These are phyloP conservation scores for Monochamus alternatus DNA, from an alignment of 2,888 invertebrate species.

Conservation along the genomic window DNA sequence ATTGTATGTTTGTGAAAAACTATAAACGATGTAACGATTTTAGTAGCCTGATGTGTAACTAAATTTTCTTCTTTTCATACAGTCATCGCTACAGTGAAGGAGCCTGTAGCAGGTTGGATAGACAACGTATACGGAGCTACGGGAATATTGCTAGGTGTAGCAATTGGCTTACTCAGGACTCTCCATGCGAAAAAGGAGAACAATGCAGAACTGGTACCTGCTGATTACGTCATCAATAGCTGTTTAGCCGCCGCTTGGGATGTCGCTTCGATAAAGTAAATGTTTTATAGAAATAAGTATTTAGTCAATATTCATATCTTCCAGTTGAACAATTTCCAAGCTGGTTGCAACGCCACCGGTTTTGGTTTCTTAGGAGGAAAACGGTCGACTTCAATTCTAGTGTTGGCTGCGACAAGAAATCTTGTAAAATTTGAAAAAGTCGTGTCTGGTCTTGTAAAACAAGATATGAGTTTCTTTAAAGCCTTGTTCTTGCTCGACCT, in stretches of 20 bases:
- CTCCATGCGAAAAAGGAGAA: constrained; percentile 73
- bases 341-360: no score
- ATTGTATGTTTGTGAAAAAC: no score
- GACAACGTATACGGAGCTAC: constrained; percentile 80
- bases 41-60: background rate
- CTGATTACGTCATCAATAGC: constrained; percentile 66
- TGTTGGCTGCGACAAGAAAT: no score
- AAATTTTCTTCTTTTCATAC: constrained; percentile 35
- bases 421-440: no score
- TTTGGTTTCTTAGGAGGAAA: no score
- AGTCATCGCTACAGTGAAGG: constrained; percentile 62
- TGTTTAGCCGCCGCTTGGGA: constrained; percentile 60
- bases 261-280: constrained; percentile 58
- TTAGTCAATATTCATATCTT: no score
- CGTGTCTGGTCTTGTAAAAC: no score
- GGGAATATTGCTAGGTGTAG: constrained; percentile 70
- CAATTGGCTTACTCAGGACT: constrained; percentile 76
- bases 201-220: constrained; percentile 80
- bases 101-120: constrained; percentile 76
- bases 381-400: no score
- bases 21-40: no score
- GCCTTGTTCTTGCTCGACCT: no score
- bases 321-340: background rate
- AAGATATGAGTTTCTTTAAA: no score
- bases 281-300: constrained; percentile 15